Conservation (phyloP, 2,888 invertebrate species). For the Scelioninae gen. 1 region DNA sequence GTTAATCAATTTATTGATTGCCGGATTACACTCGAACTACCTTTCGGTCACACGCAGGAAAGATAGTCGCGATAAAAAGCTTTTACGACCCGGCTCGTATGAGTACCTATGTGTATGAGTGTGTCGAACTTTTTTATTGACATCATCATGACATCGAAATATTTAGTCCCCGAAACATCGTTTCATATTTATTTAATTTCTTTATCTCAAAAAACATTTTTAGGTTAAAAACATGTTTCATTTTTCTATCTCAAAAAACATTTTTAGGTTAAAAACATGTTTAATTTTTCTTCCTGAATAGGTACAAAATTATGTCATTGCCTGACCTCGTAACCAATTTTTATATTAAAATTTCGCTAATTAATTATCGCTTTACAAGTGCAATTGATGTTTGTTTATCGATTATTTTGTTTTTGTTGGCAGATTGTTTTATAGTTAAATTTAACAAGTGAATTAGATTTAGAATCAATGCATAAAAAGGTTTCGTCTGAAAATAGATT, state of each 20-base stretch:
- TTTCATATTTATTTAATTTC: constrained; percentile 27
- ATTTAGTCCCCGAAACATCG: constrained; percentile 43
- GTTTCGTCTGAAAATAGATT: too few relatives aligned
- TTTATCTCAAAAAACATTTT: background rate
- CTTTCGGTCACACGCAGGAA: constrained; percentile 51
- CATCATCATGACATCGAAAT: constrained; percentile 46
- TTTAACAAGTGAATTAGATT: background rate
- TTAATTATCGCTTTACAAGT: constrained; percentile 57
- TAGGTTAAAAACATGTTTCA: background rate
- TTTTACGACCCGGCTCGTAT: constrained; percentile 36
- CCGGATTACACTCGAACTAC: constrained; percentile 56
- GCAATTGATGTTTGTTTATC: constrained; percentile 43
- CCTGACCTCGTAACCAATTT: constrained; percentile 66
- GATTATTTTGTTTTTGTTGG: constrained; percentile 29
- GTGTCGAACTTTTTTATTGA: constrained; percentile 47
- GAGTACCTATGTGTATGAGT: background rate
- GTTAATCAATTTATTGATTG: constrained; percentile 67
- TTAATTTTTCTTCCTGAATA: constrained; percentile 30
- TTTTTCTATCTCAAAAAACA: background rate
- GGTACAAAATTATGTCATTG: constrained; percentile 50
- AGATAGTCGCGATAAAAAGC: constrained; percentile 62
- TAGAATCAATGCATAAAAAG: background rate
- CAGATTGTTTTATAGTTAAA: too few relatives aligned
- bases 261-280: background rate
- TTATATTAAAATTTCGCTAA: constrained; percentile 62